Evolutionary conservation across 2,113 vertebrate species (phyloP), one percentile per base, ranked within the genome.

Genomic region (Callopanchax toddi): DNA sequence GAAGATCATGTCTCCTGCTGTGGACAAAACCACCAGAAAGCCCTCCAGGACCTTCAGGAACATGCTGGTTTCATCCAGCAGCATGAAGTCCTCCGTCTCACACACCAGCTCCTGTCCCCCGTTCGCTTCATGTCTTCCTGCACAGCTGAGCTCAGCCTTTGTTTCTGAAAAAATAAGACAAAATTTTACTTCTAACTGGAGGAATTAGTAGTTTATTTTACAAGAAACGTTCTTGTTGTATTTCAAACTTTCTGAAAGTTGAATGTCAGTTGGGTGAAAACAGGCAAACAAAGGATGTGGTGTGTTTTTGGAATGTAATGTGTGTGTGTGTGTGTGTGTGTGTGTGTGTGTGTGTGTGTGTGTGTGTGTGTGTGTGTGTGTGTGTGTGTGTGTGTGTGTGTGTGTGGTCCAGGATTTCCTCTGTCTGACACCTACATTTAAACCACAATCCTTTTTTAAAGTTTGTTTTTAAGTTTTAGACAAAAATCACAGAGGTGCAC

Each of bases 1-100:
- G 83, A 95, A 98, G 86, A 98, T 94, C 89, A 99, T 94, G 87
- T 98, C 95, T 34, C 97, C 97, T 48, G 95, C 93, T 42, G 94
- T 92, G 60, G 96, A 96, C 79, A 98, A 89, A 54, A 98, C 95
- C 1, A 95, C 92, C 61, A 98, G 87, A 88, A 99, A 99, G 8
- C 95, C 96, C 78, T 97, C 95, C 89, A 98, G 86, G 62, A 92
- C 91, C 81, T 94, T 95, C 78, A 98, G 92, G 85, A 95, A 95
- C 61, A 91, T 48, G 44, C 21, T 62, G 0, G 40, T 74, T 65
- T 91, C 87, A 39, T 72, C 59, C 11, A 1, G 53, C 20, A 82
- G 89, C 55, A 93, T 85, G 0, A 18, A 16, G 1, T 86, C 87
- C 76, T 60, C 90, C 74, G n/a, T 75, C 76, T 56, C 89, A 55